Conservation (phyloP, 2,113 vertebrate genomes). For the Rhegmatorhina hoffmannsi region DNA sequence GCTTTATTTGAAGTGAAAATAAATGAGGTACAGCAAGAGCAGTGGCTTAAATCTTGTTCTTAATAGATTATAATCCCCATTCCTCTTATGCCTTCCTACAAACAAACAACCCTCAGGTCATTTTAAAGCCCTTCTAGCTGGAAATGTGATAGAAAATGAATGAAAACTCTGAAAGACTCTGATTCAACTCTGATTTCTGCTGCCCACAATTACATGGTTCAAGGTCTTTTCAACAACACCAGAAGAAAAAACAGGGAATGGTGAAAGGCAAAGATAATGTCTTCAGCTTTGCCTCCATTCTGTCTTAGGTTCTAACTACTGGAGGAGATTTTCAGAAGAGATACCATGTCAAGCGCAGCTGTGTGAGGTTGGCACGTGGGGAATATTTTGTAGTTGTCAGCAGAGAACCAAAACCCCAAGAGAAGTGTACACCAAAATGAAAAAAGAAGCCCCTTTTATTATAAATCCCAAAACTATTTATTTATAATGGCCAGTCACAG, state of each 20-base stretch:
- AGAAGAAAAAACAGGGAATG: not conserved
- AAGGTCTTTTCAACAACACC: not conserved
- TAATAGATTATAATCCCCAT: not conserved
- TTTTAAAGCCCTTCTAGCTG: not conserved
- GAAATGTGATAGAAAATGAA: not conserved
- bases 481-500: not conserved
- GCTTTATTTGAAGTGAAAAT: not conserved
- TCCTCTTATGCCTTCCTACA: not conserved
- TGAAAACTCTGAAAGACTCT: not conserved
- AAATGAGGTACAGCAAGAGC: not conserved
- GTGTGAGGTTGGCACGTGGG: not conserved
- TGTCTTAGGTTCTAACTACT: not conserved
- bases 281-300: not conserved
- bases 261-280: not conserved
- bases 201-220: not conserved
- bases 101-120: not conserved
- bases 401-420: not conserved
- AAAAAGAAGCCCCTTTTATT: not conserved
- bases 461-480: not conserved
- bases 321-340: not conserved
- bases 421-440: not conserved
- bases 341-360: not conserved
- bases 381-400: not conserved
- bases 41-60: not conserved
- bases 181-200: not conserved